Evolutionary conservation across 1,140 invertebrate genomes (phyloP).

Genomic region (Zaprionus gabonicus): DNA sequence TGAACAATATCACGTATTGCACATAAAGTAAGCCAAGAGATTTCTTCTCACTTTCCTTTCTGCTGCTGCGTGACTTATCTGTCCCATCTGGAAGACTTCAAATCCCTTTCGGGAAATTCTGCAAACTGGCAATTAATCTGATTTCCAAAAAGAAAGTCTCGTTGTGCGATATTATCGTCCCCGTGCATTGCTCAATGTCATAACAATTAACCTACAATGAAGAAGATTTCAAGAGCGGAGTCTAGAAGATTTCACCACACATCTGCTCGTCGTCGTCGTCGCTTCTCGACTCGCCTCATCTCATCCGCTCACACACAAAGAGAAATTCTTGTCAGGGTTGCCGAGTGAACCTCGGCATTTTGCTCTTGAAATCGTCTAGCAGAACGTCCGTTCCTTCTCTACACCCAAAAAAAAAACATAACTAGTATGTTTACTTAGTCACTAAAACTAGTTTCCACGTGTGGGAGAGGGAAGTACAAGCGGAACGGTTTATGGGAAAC

Average conservation of each 20-base stretch:
- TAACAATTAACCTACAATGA: slow-evolving; percentile 74
- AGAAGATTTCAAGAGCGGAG: slow-evolving; percentile 68
- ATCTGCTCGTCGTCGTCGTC: slow-evolving; percentile 9
- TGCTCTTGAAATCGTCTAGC: slow-evolving; percentile 58
- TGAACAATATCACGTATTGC: slow-evolving; percentile 10
- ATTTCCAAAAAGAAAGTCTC: slow-evolving; percentile 69
- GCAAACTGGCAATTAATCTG: slow-evolving; percentile 45
- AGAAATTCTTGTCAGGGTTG: slow-evolving; percentile 66
- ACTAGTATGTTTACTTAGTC: slow-evolving; percentile 28
- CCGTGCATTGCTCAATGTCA: slow-evolving; percentile 71
- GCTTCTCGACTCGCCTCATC: slow-evolving; percentile 12
- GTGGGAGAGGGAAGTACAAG: slow-evolving; percentile 20
- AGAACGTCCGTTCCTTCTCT: slow-evolving; percentile 48
- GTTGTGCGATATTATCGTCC: slow-evolving; percentile 34
- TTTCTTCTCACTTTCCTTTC: slow-evolving; percentile 28
- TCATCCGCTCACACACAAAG: slow-evolving; percentile 46
- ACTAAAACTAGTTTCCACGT: slow-evolving; percentile 50
- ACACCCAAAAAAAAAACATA: slow-evolving; percentile 15
- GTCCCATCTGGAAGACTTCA: slow-evolving; percentile 28
- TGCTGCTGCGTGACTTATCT: slow-evolving; percentile 27
- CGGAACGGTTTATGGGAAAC: slow-evolving; percentile 55
- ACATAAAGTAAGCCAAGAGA: slow-evolving; percentile 6
- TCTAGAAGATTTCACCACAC: slow-evolving; percentile 70
- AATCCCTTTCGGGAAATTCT: slow-evolving; percentile 39
- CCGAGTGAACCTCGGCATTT: slow-evolving; percentile 52